Evolutionary conservation across 2,888 invertebrate genomes (phyloP).

Genomic region (Orthosia gothica): DNA sequence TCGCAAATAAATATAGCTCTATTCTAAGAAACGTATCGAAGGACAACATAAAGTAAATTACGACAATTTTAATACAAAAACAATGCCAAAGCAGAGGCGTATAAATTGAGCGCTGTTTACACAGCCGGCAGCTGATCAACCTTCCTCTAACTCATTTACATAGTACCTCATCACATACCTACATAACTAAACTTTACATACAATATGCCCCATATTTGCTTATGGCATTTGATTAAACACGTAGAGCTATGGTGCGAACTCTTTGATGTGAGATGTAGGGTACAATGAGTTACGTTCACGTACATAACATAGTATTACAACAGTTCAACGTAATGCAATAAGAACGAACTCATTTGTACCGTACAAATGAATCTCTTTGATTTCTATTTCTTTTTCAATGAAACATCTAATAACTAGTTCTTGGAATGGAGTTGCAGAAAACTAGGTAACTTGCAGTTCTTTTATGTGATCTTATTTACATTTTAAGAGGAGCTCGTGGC

Average conservation of each 20-base stretch:
- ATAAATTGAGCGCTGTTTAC: conserved; percentile 77
- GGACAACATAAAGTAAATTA: conserved; percentile 37
- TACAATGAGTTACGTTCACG: conserved; percentile 73
- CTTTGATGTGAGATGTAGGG: conserved; percentile 67
- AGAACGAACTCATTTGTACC: conserved; percentile 45
- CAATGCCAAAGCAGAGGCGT: conserved; percentile 73
- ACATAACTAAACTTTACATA: conserved; percentile 63
- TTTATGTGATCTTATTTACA: conserved; percentile 33
- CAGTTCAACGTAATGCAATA: conserved; percentile 63
- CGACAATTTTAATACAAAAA: conserved; percentile 53
- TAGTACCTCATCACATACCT: conserved; percentile 72
- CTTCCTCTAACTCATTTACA: conserved; percentile 78
- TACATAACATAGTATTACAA: conserved; percentile 63
- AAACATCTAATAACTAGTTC: conserved; percentile 47
- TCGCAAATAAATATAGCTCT: conserved; percentile 7
- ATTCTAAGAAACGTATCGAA: conserved; percentile 41
- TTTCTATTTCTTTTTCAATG: conserved; percentile 49
- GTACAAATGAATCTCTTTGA: conserved; percentile 51
- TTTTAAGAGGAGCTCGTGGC: no score
- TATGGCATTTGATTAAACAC: conserved; percentile 73
- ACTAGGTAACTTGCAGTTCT: conserved; percentile 10
- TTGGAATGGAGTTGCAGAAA: conserved; percentile 26
- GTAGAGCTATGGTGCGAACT: conserved; percentile 69
- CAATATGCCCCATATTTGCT: conserved; percentile 63
- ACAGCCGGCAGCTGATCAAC: conserved; percentile 81